phyloP scores from a whole-genome alignment of 2,113 vertebrate species.

The Cyphomyrus discorhynchus region DNA sequence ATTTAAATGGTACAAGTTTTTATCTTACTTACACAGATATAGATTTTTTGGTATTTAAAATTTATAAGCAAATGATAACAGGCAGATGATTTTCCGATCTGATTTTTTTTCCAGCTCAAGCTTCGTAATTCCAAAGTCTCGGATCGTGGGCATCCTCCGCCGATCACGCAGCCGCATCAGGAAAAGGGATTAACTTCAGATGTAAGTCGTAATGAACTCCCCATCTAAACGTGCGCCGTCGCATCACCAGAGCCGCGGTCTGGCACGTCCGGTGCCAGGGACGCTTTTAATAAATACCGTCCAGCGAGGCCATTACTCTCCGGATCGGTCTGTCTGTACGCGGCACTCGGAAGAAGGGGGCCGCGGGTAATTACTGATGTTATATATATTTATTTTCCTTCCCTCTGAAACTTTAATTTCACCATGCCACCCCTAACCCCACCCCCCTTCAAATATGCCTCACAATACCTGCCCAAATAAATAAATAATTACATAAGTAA shows the following conservation, averaged over 20 bases:
- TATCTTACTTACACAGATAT: neutral
- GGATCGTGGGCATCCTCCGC: neutral
- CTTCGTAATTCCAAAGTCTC: neutral
- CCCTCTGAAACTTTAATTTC: neutral
- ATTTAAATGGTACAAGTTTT: neutral
- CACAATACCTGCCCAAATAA: neutral
- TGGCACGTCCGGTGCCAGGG: neutral
- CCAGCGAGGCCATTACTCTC: neutral
- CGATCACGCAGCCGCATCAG: constrained; percentile 6
- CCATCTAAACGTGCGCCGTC: constrained; percentile 30
- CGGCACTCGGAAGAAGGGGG: neutral
- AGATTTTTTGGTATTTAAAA: constrained; percentile 6
- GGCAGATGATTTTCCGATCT: neutral
- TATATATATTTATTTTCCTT: constrained; percentile 7
- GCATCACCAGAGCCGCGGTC: constrained; percentile 10
- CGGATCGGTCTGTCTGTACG: neutral
- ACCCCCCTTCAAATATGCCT: neutral
- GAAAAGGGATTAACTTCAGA: constrained; percentile 29
- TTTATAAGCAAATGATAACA: neutral
- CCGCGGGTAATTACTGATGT: neutral
- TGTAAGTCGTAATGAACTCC: constrained; percentile 41
- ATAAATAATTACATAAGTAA: constrained; percentile 22
- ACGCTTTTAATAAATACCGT: constrained; percentile 12
- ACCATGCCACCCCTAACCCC: neutral
- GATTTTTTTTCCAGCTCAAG: neutral